phyloP scores from a whole-genome alignment of 2,113 vertebrate species.

The Crotalus tigris region DNA sequence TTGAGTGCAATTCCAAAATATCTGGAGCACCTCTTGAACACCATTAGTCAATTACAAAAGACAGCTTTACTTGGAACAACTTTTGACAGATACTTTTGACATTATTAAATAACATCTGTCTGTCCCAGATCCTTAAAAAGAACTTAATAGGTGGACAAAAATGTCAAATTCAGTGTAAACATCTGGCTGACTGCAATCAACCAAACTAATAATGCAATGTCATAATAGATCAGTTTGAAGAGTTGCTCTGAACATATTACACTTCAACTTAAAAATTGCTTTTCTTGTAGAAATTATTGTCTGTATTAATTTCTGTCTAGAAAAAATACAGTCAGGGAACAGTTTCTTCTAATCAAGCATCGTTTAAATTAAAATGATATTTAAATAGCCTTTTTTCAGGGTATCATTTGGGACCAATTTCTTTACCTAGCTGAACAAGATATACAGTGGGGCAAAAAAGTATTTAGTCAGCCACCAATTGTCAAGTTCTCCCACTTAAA shows the following conservation, averaged over 20 bases:
- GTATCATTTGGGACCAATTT: neutral
- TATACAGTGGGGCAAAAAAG: neutral
- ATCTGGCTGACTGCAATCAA: neutral
- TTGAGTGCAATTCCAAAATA: neutral
- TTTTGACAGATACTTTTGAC: neutral
- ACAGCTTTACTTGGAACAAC: neutral
- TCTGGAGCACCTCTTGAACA: neutral
- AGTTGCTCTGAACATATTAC: neutral
- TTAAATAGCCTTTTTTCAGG: neutral
- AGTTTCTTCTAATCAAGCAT: neutral
- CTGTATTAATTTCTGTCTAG: neutral
- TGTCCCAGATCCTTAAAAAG: neutral
- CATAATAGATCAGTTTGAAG: neutral
- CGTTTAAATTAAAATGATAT: neutral
- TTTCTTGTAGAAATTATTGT: neutral
- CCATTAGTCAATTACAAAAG: neutral
- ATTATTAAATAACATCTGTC: neutral
- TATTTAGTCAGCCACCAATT: too few species aligned
- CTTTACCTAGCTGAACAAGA: neutral
- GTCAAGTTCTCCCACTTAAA: too few species aligned
- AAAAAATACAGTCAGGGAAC: neutral
- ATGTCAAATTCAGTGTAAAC: neutral
- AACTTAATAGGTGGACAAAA: neutral
- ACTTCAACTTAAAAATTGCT: neutral
- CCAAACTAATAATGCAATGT: neutral